phyloP scores from a whole-genome alignment of 2,797 vertebrate genomes.

The Phataginus tetradactyla region DNA sequence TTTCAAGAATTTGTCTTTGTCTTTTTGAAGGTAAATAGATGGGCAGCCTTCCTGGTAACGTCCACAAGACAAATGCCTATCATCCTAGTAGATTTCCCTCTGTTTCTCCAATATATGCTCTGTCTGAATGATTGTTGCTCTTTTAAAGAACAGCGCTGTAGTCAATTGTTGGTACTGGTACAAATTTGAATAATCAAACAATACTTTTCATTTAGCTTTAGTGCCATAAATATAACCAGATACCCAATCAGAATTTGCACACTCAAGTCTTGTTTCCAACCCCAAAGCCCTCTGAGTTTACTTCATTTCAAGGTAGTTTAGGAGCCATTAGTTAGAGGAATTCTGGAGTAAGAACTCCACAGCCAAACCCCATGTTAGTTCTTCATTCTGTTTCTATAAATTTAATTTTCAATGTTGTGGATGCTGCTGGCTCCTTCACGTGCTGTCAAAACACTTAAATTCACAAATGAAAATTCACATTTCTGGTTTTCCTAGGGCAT shows the following conservation, averaged over 20 bases:
- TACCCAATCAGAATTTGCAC: not conserved
- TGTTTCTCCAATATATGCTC: slow-evolving; percentile 19
- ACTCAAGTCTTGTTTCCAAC: not conserved
- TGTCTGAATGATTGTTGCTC: not conserved
- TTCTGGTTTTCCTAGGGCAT: not conserved
- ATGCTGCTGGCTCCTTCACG: not conserved
- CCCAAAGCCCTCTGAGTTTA: not conserved
- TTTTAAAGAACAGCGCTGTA: not conserved
- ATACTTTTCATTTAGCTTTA: slow-evolving; percentile 28
- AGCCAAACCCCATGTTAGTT: not conserved
- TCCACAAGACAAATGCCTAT: slow-evolving; percentile 51
- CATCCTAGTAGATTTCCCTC: not conserved
- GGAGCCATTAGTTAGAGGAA: not conserved
- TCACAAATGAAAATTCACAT: slow-evolving; percentile 43
- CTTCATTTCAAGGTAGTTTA: not conserved
- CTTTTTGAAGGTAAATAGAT: slow-evolving; percentile 49
- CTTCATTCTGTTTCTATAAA: not conserved
- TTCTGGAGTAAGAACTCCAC: not conserved
- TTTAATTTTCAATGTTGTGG: not conserved
- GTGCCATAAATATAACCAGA: not conserved
- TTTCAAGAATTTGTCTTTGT: slow-evolving; percentile 48
- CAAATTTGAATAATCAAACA: not conserved
- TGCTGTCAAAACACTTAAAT: slow-evolving; percentile 29
- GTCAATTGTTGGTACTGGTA: not conserved
- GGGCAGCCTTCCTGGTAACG: not conserved